Base-by-base conservation (phyloP, 2,113 vertebrate species). In the Trichechus manatus region DNA sequence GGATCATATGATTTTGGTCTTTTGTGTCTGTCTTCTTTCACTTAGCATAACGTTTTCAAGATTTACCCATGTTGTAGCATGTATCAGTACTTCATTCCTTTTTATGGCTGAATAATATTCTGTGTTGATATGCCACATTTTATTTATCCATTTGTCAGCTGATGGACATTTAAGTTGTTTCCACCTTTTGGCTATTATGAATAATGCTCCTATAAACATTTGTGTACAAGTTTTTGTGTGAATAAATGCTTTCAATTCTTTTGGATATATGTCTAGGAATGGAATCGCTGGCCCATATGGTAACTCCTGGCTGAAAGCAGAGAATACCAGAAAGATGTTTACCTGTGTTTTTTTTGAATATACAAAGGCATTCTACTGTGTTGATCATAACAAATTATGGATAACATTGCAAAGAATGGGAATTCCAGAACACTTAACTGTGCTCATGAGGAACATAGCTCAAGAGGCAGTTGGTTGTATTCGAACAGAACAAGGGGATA, bases 181-280 rank as follows among this genome's bases (percentile, higher is more conserved):
- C 63, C 50, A 85, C 22, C 78, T 79, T 42, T 50, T 64, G 36
- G 19, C n/a, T 77, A 44, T 95, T 70, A 89, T 29, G 17, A 95
- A 92, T 47, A 94, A 81, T 78, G 25, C 33, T 89, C 66, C 33
- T 89, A 50, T 27, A 63, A 89, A 61, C 80, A 89, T 93, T 66
- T 33, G 39, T 33, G 39, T 56, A 5, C 70, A 89, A 29, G 6
- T 53, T 93, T 90, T 36, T 85, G 2, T 53, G 36, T 70, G 47
- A 7, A 29, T 9, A 68, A 17, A 68, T 59, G 19, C 19, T 79
- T 93, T 56, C 3, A 42, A 9, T 91, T 82, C 42, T 70, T 81
- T 92, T 81, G 61, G 5, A 66, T 29, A 66, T 75, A 17, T 56
- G 13, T 10, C 53, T 15, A 56, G 14, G 53, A 56, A 4, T 17